These are phyloP conservation scores for Marmota flaviventris DNA, from an alignment of 2,113 vertebrate species.

Conservation along the genomic window DNA sequence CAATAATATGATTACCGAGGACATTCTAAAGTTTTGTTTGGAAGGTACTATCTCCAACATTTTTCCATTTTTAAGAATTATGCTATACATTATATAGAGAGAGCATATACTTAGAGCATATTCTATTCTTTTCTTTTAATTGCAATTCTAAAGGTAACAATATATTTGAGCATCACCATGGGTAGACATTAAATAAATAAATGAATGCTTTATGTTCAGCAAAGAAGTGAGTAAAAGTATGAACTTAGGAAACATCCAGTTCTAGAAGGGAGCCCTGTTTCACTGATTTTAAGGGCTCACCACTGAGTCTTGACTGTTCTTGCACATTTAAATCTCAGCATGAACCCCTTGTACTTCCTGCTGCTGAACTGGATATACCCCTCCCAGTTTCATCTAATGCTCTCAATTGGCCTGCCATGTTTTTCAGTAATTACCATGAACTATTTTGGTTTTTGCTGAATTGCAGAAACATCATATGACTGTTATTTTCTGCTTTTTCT, in stretches of 20 bases:
- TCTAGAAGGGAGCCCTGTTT: background rate
- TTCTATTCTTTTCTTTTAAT: background rate
- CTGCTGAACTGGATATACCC: background rate
- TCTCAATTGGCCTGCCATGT: no score
- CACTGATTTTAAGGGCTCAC: background rate
- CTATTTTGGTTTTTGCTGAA: background rate
- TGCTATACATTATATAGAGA: background rate
- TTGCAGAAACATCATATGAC: background rate
- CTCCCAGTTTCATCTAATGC: background rate
- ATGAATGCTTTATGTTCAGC: background rate
- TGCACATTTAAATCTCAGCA: background rate
- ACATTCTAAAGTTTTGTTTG: background rate
- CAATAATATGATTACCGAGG: background rate
- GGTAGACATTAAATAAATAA: background rate
- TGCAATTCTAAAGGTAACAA: background rate
- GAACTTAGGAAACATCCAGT: background rate
- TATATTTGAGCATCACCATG: background rate
- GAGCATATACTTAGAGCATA: background rate
- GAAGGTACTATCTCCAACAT: background rate
- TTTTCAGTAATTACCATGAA: background rate
- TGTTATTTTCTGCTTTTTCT: background rate
- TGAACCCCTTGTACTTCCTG: background rate
- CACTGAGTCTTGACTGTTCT: background rate
- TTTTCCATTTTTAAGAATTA: background rate
- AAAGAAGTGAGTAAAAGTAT: background rate